phyloP scores from a whole-genome alignment of 35 echinoderm and acorn worm genomes.

The Holothuria glaberrima region DNA sequence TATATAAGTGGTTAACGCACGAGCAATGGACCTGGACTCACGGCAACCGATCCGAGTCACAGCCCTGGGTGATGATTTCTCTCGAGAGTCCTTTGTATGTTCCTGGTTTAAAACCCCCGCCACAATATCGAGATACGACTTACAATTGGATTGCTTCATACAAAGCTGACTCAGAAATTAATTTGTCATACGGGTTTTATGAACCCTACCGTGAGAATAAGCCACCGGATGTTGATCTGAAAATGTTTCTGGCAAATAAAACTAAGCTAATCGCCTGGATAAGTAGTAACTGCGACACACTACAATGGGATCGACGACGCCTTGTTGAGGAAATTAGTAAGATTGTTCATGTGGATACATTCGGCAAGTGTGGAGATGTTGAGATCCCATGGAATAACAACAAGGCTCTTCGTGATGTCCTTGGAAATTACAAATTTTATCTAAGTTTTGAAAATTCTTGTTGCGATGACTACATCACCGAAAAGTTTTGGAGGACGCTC shows the following conservation, averaged over 20 bases:
- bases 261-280: constrained; percentile 49
- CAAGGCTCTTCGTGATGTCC: not conserved
- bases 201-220: not conserved
- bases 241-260: constrained; percentile 7
- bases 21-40: not conserved
- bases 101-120: not conserved
- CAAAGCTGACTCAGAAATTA: constrained; percentile 10
- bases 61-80: constrained; percentile 32
- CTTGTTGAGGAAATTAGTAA: constrained; percentile 48
- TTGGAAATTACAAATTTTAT: constrained; percentile 55
- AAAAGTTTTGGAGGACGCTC: constrained; percentile 66
- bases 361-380: constrained; percentile 59
- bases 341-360: constrained; percentile 31
- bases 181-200: constrained; percentile 34
- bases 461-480: constrained; percentile 72
- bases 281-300: constrained; percentile 48
- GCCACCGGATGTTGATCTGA: not conserved
- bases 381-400: constrained; percentile 13
- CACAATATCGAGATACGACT: constrained; percentile 9
- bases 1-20: constrained; percentile 2
- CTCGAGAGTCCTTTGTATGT: constrained; percentile 34
- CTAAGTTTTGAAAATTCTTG: constrained; percentile 61
- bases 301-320: constrained; percentile 44
- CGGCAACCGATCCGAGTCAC: constrained; percentile 14
- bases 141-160: constrained; percentile 37